Conservation (phyloP, 1,140 invertebrate genomes). For the Campoletis sonorensis region DNA sequence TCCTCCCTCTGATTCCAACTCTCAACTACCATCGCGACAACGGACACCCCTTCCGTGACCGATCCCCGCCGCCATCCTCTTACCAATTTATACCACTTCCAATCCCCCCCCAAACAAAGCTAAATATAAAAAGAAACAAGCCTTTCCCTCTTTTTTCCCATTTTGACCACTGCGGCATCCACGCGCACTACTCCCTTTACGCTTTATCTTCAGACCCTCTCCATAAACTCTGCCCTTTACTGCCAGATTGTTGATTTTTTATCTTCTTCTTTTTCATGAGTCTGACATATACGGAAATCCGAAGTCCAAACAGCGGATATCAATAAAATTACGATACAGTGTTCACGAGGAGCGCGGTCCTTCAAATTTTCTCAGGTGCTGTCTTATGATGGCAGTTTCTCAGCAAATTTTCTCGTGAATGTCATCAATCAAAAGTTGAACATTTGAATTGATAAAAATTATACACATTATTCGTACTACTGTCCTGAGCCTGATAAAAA, state of each 20-base stretch:
- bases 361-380: too few species aligned
- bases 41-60: conserved; percentile 3
- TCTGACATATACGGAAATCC: not conserved
- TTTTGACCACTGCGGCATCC: too few species aligned
- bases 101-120: conserved; percentile 64
- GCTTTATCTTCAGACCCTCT: not conserved
- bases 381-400: too few species aligned
- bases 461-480: too few species aligned
- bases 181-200: not conserved
- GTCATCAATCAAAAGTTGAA: too few species aligned
- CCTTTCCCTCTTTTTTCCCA: conserved; percentile 15
- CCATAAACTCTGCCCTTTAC: not conserved
- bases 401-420: too few species aligned
- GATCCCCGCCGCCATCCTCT: conserved; percentile 44
- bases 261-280: not conserved
- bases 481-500: too few species aligned
- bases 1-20: conserved; percentile 23
- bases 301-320: not conserved
- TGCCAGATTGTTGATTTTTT: not conserved
- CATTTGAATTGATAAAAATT: too few species aligned
- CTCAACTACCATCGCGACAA: conserved; percentile 11
- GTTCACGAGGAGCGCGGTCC: too few species aligned
- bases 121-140: conserved; percentile 42
- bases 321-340: too few species aligned
- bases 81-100: conserved; percentile 65